Evolutionary conservation across 64 coral and sea anemone genomes (phyloP).

Genomic region (Astreopora myriophthalma): DNA sequence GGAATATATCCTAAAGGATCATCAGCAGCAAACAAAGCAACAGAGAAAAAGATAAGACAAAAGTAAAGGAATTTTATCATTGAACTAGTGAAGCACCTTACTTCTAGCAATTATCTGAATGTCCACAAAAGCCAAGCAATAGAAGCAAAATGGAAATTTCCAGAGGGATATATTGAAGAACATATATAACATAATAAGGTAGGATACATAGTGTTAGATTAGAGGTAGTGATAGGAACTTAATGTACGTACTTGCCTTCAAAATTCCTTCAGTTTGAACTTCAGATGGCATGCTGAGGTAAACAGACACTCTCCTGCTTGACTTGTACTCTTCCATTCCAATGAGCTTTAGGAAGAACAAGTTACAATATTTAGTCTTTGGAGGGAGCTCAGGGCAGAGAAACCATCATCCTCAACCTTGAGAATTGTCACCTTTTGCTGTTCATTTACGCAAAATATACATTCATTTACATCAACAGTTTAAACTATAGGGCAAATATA

Average conservation of each 20-base stretch:
- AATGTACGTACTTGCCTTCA: conserved; percentile 64
- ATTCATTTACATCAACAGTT: background rate
- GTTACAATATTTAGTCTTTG: background rate
- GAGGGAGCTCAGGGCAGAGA: too few species aligned
- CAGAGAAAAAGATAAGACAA: conserved; percentile 11
- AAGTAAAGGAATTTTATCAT: background rate
- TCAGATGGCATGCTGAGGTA: conserved; percentile 88
- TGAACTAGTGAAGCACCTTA: background rate
- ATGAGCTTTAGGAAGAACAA: conserved; percentile 17
- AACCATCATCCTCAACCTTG: too few species aligned
- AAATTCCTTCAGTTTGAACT: conserved; percentile 83
- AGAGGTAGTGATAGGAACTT: too few species aligned
- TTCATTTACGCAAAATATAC: background rate
- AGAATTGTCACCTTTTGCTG: too few species aligned
- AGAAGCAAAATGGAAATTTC: background rate
- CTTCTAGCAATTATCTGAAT: too few species aligned
- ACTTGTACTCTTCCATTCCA: conserved; percentile 79
- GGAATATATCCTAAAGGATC: conserved; percentile 77
- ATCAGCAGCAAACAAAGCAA: background rate
- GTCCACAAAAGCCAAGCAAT: too few species aligned
- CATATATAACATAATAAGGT: too few species aligned
- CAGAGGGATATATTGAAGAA: background rate
- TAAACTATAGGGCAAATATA: too few species aligned
- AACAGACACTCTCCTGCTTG: conserved; percentile 89
- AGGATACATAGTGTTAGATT: too few species aligned